Conservation (phyloP, 2,113 vertebrate genomes). For the Apodemus speciosus region DNA sequence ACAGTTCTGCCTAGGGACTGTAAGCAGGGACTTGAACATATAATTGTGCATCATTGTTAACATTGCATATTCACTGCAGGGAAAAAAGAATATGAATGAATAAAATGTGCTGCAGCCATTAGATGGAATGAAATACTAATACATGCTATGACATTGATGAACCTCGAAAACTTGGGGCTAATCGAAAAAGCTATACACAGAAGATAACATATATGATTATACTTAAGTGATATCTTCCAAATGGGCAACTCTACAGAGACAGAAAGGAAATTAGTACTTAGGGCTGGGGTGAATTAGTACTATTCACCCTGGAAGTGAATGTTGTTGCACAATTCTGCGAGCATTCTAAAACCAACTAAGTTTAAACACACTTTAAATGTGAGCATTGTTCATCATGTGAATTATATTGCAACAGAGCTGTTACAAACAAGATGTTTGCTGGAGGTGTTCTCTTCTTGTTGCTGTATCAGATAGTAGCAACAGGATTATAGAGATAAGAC, state of each 20-base stretch:
- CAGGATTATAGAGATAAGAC: background rate
- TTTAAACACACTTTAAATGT: background rate
- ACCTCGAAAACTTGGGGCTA: background rate
- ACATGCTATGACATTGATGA: background rate
- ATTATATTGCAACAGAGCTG: background rate
- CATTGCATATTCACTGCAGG: background rate
- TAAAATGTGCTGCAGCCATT: background rate
- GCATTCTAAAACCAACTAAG: background rate
- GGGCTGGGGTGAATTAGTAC: background rate
- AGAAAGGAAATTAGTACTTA: conserved; percentile 14
- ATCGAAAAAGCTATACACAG: conserved; percentile 5
- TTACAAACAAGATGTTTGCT: background rate
- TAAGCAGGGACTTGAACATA: background rate
- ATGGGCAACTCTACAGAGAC: background rate
- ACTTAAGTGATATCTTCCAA: conserved; percentile 33
- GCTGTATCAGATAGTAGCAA: background rate
- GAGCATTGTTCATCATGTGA: background rate
- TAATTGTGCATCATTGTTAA: background rate
- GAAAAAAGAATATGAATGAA: background rate
- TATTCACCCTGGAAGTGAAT: background rate
- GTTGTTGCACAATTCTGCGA: background rate
- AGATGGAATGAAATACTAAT: background rate
- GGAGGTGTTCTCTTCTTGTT: background rate
- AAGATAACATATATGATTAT: background rate
- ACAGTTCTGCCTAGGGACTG: conserved; percentile 9